Evolutionary conservation across 2,113 vertebrate species (phyloP).

Genomic region (Tyto alba): DNA sequence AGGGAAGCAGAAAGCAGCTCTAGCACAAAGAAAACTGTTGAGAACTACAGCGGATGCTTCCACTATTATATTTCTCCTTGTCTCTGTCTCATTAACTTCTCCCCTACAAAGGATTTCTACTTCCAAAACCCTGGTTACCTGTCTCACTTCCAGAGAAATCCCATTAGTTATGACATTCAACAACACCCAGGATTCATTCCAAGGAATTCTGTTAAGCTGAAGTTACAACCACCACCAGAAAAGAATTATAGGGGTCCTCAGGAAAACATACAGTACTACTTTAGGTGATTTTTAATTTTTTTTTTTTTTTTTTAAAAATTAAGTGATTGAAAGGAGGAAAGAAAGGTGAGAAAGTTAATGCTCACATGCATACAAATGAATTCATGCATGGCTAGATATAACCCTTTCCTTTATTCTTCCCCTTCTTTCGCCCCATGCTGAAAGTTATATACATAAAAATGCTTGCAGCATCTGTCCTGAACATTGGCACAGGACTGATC

Average conservation of each 20-base stretch:
- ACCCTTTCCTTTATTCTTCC: not conserved
- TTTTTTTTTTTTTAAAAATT: not conserved
- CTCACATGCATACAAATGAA: not conserved
- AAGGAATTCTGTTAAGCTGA: conserved; percentile 19
- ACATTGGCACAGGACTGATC: not conserved
- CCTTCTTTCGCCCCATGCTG: not conserved
- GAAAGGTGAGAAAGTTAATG: not conserved
- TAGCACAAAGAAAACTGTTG: not conserved
- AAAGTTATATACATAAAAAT: not conserved
- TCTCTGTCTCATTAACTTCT: conserved; percentile 5
- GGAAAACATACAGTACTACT: not conserved
- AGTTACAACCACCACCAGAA: not conserved
- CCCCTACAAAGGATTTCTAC: not conserved
- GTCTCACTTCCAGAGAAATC: not conserved
- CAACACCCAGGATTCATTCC: not conserved
- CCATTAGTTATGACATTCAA: not conserved
- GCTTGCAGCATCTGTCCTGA: not conserved
- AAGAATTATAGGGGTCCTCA: not conserved
- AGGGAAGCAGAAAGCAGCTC: not conserved
- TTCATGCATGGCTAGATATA: not conserved
- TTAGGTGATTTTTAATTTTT: not conserved
- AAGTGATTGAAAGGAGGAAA: not conserved
- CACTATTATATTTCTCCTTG: not conserved
- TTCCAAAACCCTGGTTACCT: not conserved
- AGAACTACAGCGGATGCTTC: not conserved